Evolutionary conservation across 53 echinoderm and acorn worm species (phyloP).

Genomic region (Echinometra lucunter): DNA sequence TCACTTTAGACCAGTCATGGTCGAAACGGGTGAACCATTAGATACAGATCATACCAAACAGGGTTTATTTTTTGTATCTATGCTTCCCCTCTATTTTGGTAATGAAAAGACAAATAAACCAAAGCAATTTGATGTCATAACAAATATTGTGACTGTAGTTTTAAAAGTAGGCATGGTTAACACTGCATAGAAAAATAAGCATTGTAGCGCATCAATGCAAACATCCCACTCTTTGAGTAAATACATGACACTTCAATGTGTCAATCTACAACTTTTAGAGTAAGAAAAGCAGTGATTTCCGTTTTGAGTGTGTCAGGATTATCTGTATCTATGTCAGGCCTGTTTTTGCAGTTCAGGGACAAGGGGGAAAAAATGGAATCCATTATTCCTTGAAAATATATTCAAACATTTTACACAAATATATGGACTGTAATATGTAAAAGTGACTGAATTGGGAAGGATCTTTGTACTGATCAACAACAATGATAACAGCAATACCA

Average conservation of each 20-base stretch:
- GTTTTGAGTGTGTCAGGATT: not conserved
- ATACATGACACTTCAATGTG: not conserved
- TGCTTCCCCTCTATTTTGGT: not conserved
- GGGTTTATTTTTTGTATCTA: not conserved
- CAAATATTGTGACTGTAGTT: not conserved
- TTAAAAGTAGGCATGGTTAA: not conserved
- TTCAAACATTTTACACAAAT: not conserved
- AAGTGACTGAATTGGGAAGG: too few relatives aligned
- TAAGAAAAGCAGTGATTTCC: not conserved
- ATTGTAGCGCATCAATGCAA: constrained; percentile 9
- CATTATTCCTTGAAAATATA: not conserved
- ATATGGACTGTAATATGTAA: not conserved
- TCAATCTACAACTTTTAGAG: not conserved
- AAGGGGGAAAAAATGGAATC: not conserved
- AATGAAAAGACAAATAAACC: not conserved
- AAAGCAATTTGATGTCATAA: not conserved
- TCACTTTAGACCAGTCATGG: not conserved
- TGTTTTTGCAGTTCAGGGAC: not conserved
- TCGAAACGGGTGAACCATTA: not conserved
- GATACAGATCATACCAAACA: not conserved
- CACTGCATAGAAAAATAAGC: not conserved
- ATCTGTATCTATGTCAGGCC: not conserved
- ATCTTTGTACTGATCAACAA: too few relatives aligned
- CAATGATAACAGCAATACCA: too few relatives aligned
- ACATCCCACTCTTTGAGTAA: not conserved